Conservation (phyloP, 1,140 invertebrate species). For the Nomia melanderi region DNA sequence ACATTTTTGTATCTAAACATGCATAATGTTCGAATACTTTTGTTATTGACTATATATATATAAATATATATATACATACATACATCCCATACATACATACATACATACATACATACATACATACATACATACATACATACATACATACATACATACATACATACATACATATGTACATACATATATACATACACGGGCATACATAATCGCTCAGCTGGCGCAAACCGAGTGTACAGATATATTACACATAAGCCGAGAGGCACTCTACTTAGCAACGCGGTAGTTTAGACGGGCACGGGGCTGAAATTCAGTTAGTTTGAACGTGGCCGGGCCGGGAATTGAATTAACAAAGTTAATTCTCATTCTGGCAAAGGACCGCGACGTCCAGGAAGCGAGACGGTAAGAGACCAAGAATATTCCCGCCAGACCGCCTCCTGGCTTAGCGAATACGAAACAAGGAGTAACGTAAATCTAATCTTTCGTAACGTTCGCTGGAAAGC, state of each 20-base stretch:
- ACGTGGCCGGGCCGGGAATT: conserved; percentile 50
- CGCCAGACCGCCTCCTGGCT: conserved; percentile 8
- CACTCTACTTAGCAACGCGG: conserved; percentile 36
- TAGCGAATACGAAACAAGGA: conserved; percentile 49
- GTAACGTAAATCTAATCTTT: conserved; percentile 56
- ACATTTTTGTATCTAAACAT: too few relatives aligned
- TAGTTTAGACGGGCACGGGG: conserved; percentile 9
- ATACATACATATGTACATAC: too few relatives aligned
- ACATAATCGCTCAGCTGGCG: conserved; percentile 10
- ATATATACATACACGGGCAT: background rate
- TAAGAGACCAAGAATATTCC: conserved; percentile 57
- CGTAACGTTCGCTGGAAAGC: conserved; percentile 13
- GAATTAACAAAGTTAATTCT: conserved; percentile 60
- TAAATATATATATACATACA: too few relatives aligned
- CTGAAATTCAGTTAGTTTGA: conserved; percentile 54
- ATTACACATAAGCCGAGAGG: conserved; percentile 29
- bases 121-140: too few relatives aligned
- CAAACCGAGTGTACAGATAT: conserved; percentile 22
- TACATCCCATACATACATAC: too few relatives aligned
- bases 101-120: too few relatives aligned
- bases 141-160: too few relatives aligned
- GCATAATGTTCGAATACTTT: too few relatives aligned
- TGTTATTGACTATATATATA: too few relatives aligned
- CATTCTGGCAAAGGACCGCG: conserved; percentile 46
- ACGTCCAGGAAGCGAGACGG: conserved; percentile 20